These are phyloP conservation scores for Leistus spinibarbis DNA, from an alignment of 2,888 invertebrate genomes.

Conservation along the genomic window DNA sequence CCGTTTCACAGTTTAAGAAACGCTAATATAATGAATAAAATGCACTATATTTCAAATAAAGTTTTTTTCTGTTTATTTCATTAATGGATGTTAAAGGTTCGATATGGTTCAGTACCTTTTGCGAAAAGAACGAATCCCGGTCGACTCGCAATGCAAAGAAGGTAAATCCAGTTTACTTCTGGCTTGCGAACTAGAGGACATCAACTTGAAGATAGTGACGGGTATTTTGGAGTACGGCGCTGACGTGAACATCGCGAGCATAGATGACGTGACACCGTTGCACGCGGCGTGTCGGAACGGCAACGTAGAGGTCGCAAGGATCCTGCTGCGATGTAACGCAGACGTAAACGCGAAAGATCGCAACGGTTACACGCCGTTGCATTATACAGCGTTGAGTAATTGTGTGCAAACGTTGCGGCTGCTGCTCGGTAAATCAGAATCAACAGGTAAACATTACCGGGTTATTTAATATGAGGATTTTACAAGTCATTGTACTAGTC, in stretches of 20 bases:
- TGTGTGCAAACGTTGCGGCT: constrained; percentile 2
- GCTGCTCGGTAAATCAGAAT: constrained; percentile 3
- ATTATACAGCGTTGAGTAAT: constrained; percentile 27
- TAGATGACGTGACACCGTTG: constrained; percentile 30
- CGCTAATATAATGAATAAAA: background rate
- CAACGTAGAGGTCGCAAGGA: constrained; percentile 11
- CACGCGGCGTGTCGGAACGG: constrained; percentile 20
- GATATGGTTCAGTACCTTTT: constrained; percentile 31
- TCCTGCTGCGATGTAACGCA: constrained; percentile 5
- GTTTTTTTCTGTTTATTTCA: background rate
- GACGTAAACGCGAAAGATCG: constrained; percentile 7
- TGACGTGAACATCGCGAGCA: constrained; percentile 30
- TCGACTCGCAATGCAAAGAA: constrained; percentile 20
- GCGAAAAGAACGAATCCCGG: constrained; percentile 1
- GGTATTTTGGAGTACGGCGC: constrained; percentile 17
- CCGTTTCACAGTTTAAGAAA: background rate
- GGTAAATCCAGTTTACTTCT: constrained; percentile 28
- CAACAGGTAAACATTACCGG: too few relatives aligned
- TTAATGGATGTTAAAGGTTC: constrained; percentile 12
- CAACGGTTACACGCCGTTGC: constrained; percentile 31
- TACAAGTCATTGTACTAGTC: too few relatives aligned
- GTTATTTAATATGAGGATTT: too few relatives aligned
- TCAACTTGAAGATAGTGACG: background rate
- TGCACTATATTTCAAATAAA: background rate
- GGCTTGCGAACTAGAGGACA: constrained; percentile 22